Evolutionary conservation across 2,113 vertebrate genomes (phyloP).

Genomic region (Cygnus buccinator): DNA sequence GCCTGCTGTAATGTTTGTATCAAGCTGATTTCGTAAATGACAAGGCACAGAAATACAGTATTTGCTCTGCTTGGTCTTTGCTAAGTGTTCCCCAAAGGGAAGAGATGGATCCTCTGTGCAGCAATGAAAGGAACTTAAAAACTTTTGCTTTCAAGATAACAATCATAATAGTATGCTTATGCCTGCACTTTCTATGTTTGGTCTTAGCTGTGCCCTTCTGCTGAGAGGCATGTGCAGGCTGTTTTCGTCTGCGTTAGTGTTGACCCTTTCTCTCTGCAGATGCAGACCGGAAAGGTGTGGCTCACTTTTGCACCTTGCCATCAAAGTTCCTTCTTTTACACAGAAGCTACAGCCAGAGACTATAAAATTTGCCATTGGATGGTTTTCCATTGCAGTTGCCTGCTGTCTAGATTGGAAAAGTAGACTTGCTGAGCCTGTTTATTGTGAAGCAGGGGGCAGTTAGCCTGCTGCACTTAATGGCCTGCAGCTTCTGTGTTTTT

Average conservation of each 20-base stretch:
- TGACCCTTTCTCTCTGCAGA: neutral
- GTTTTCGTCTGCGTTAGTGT: accelerated
- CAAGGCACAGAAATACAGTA: neutral
- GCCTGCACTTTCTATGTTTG: neutral
- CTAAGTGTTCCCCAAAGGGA: neutral
- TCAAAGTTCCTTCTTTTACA: neutral
- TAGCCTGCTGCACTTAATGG: neutral
- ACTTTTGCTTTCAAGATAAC: conserved; percentile 21
- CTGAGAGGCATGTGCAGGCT: neutral
- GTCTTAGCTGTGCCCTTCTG: neutral
- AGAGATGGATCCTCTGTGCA: neutral
- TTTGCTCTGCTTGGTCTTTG: neutral
- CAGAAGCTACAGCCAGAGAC: neutral
- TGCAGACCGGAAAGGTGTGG: neutral
- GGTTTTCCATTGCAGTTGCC: neutral
- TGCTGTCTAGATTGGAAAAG: neutral
- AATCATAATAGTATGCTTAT: neutral
- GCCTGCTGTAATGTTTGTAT: neutral
- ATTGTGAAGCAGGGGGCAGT: no score
- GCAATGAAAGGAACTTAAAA: neutral
- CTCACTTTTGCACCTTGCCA: neutral
- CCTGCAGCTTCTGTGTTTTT: neutral
- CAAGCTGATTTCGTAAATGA: neutral
- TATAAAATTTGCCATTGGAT: neutral
- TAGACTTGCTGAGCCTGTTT: neutral